Base-by-base conservation (phyloP, 2,113 vertebrate species). In the Xiphophorus maculatus region DNA sequence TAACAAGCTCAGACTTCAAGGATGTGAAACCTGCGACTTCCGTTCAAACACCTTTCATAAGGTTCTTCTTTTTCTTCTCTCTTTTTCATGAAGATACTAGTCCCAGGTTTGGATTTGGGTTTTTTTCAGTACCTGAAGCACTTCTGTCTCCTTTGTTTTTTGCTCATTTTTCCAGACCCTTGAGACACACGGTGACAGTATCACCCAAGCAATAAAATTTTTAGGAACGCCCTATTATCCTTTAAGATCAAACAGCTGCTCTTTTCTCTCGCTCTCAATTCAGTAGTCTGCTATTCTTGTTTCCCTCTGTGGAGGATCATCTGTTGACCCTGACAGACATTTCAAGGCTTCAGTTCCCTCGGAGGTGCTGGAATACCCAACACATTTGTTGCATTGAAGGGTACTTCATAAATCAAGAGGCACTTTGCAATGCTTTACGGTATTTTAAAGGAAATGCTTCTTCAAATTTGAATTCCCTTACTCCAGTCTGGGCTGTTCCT, bases 181-280 rank as follows among this genome's bases (percentile, higher is more conserved):
- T 37, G 25, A 48, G 37, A 27, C 74, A 22, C 74, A 30, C 73
- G 5, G 30, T 9, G 30, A 65, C 3, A 5, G 42, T 17, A 22
- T 67, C 40, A 69, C 71, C 19, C 33, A 13, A 68, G 48, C 4
- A 7, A 22, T 70, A 63, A 48, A 0, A 63, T 79, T 77, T 83
- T 30, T 6, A 40, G 62, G 62, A n/a, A 3, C 37, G 66, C 63
- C 8, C 6, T 27, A 1, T 25, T 35, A 72, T 81, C 61, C 75
- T 72, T n/a, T 66, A 76, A 82, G 69, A 69, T 13, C 14, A 32
- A 71, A 77, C 76, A 77, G 79, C 71, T 73, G 76, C 72, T 67
- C 66, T 74, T 70, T 60, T 79, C 35, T 42, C 54, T 79, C 37
- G 10, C 4, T 17, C 69, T 67, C 69, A 73, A 63, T 81, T 76